Evolutionary conservation across 2,888 invertebrate species (phyloP), one percentile per base, ranked within the genome.

Genomic region (Leucania comma): DNA sequence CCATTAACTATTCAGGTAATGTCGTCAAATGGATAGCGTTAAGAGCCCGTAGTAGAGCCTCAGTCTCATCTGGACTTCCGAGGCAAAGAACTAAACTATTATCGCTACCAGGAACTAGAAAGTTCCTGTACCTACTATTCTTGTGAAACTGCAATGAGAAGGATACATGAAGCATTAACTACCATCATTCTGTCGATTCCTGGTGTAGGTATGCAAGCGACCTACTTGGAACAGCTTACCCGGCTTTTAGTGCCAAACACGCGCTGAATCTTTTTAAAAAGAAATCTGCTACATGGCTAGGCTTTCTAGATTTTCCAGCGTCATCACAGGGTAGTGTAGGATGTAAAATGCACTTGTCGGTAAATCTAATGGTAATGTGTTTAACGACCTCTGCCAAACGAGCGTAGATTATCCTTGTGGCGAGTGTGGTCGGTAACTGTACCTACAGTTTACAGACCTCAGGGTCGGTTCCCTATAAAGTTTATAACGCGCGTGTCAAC

Each of bases 381-480:
- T 67, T 59, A 59, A 65, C 56, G 69, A 54, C 35, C 53, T 71
- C 50, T 65, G 26, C 38, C 63, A 53, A 72, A 82, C 51, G 65
- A 66, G 78, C 60, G 59, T 63, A 72, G 64, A 75, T 80, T 70
- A 78, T 83, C 72, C 70, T 73, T 78, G 78, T 61, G 78, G 81
- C 72, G 48, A 61, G 62, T 75, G 81, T 76, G 83, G 83, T 83
- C 35, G 61, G 58, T 72, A 69, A 78, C 78, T 69, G 75, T 80
- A 71, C 4, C 3, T 29, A 29, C 58, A 22, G 42, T 69, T 68
- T 78, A 71, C 58, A 38, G 46, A 48, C 20, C 62, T 35, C 59
- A 67, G 75, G 62, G 61, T 78, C 70, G 58, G 58, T 66, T 69
- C 63, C 59, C 46, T 53, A 68, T 62, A 59, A 42, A 66, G 53